phyloP scores from a whole-genome alignment of 2,113 vertebrate genomes.

The Oreocharis arfaki region DNA sequence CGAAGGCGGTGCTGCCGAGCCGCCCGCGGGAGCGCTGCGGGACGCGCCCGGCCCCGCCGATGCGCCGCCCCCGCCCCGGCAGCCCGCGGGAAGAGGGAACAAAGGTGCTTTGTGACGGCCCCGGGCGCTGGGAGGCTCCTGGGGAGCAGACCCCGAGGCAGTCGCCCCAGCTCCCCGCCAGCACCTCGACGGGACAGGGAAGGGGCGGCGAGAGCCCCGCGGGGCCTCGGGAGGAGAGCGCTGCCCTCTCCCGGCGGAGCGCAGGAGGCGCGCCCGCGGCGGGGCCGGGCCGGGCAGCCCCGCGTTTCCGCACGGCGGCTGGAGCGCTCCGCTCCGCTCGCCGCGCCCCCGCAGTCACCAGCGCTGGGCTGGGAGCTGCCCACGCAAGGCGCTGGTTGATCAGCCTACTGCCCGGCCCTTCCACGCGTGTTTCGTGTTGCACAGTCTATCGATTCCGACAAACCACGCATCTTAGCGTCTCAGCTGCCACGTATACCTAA shows the following conservation, averaged over 20 bases:
- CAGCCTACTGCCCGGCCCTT: fast-evolving
- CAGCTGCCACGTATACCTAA: fast-evolving
- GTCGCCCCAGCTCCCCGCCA: too few species aligned
- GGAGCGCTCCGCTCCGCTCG: too few species aligned
- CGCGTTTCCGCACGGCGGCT: fast-evolving
- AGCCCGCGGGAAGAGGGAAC: not conserved
- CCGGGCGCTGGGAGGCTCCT: not conserved
- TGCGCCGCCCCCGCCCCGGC: not conserved
- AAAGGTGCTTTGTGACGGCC: not conserved
- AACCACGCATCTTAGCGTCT: not conserved
- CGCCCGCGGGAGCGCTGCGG: not conserved
- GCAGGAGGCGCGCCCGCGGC: not conserved
- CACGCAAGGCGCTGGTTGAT: fast-evolving
- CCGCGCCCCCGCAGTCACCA: fast-evolving
- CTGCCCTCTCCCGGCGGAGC: not conserved
- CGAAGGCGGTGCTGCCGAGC: not conserved
- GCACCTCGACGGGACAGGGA: not conserved
- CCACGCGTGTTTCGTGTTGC: fast-evolving
- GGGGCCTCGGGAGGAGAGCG: not conserved
- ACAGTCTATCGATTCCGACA: fast-evolving
- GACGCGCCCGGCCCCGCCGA: not conserved
- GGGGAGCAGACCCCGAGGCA: not conserved
- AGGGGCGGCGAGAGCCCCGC: not conserved
- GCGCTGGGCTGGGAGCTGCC: not conserved
- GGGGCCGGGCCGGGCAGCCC: too few species aligned